Evolutionary conservation across 2,797 vertebrate species (phyloP), one percentile per base, ranked within the genome.

Genomic region (Sebastes oblongus): DNA sequence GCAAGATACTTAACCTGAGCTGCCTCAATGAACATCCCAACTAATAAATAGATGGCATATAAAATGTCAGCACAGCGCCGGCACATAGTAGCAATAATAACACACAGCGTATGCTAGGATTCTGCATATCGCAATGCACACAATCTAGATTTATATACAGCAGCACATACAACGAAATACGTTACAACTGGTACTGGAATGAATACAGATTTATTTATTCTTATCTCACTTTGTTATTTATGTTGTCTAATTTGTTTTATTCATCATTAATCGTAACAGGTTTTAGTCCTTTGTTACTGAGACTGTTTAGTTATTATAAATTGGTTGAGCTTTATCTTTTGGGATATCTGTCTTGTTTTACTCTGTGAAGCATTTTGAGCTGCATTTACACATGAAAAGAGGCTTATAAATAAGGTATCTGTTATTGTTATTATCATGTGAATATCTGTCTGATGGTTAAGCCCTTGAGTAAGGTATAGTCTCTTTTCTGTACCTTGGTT

Each of bases 1-100:
- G 93, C 92, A 90, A 92, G 90, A 93, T 94, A 95, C 94, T 96
- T 96, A 96, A 96, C 95, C 95, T 91, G 92, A 88, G 89, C 92
- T 92, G 91, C 94, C 92, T 92, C 93, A 86, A 92, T 95, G 94
- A 95, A 93, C 94, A 94, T 90, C 89, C 88, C 79, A 88, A 93
- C 93, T 95, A 96, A 95, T 95, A 95, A 95, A 96, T 93, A 95
- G 89, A 94, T 82, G 90, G 91, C 92, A 92, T 92, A 93, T 92
- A 93, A 94, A 95, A 94, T 95, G 94, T 95, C 94, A 95, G 91
- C 83, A 32, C 77, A 59, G 79, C 52, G 52, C 82, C 24, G 50
- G 86, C 73, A 68, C 80, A 92, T 54, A 83, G 88, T 39, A 71
- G 75, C 77, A 39, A 78, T 46, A 92, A 90, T 82, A 91, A 85